These are phyloP conservation scores for Danio aesculapii DNA, from an alignment of 2,797 vertebrate genomes.

Conservation along the genomic window DNA sequence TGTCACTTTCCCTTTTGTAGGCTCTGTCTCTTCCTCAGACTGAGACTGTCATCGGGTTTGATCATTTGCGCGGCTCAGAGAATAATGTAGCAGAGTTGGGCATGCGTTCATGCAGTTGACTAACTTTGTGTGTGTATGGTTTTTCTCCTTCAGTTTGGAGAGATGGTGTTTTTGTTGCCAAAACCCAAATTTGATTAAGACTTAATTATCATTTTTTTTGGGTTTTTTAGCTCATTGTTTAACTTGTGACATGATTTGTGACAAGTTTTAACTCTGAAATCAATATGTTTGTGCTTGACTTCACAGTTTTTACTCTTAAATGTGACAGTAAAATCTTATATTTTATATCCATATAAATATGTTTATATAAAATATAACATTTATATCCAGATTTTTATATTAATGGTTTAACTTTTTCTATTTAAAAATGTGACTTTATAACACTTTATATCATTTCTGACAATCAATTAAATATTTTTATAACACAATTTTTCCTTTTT, in stretches of 20 bases:
- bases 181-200: not conserved
- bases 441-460: too few species aligned
- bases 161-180: conserved; percentile 32
- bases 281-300: not conserved
- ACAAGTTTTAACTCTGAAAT: not conserved
- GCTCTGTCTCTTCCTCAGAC: conserved; percentile 69
- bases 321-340: too few species aligned
- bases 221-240: not conserved
- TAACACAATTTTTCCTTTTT: too few species aligned
- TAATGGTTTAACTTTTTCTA: too few species aligned
- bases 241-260: not conserved
- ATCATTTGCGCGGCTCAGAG: conserved; percentile 79
- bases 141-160: conserved; percentile 58
- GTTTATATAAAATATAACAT: too few species aligned
- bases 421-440: too few species aligned
- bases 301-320: too few species aligned
- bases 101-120: conserved; percentile 69
- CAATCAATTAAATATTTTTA: too few species aligned
- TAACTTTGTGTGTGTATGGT: conserved; percentile 46
- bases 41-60: conserved; percentile 82
- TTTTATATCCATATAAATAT: too few species aligned
- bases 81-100: conserved; percentile 71
- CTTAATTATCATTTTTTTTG: not conserved
- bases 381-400: too few species aligned
- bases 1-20: conserved; percentile 83